Conservation (phyloP, 2,113 vertebrate genomes). For the Eptatretus burgeri region DNA sequence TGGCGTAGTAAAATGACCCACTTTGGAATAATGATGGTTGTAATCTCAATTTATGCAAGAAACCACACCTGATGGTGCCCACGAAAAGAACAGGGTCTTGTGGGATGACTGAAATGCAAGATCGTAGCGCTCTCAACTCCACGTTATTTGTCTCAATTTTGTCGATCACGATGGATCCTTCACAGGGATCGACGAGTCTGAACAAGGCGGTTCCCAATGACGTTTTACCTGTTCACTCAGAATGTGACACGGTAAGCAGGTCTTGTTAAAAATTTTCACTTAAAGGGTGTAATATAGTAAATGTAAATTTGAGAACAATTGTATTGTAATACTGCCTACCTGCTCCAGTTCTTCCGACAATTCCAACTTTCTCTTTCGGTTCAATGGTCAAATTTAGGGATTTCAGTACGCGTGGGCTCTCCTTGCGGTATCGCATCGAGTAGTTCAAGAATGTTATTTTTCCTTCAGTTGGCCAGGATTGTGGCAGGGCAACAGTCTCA, state of each 20-base stretch:
- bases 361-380: constrained; percentile 63
- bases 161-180: constrained; percentile 58
- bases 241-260: background rate
- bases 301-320: background rate
- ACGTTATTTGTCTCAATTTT: constrained; percentile 53
- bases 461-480: constrained; percentile 46
- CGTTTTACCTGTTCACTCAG: constrained; percentile 33
- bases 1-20: no score
- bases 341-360: constrained; percentile 60
- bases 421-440: constrained; percentile 58
- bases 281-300: background rate
- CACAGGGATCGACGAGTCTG: constrained; percentile 43
- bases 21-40: no score
- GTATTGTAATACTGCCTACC: constrained; percentile 18
- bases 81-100: constrained; percentile 69
- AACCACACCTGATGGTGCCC: constrained; percentile 45
- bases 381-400: constrained; percentile 52
- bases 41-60: background rate
- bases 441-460: constrained; percentile 44
- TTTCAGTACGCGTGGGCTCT: constrained; percentile 55
- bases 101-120: constrained; percentile 67
- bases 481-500: no score
- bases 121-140: constrained; percentile 57
- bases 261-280: background rate
- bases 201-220: constrained; percentile 57